A percentile compares a stretch with the other conserved stretches of the same genome.
Evolutionary conservation across 2,888 invertebrate species (phyloP).

Genomic region (Alentia gelatinosa): DNA sequence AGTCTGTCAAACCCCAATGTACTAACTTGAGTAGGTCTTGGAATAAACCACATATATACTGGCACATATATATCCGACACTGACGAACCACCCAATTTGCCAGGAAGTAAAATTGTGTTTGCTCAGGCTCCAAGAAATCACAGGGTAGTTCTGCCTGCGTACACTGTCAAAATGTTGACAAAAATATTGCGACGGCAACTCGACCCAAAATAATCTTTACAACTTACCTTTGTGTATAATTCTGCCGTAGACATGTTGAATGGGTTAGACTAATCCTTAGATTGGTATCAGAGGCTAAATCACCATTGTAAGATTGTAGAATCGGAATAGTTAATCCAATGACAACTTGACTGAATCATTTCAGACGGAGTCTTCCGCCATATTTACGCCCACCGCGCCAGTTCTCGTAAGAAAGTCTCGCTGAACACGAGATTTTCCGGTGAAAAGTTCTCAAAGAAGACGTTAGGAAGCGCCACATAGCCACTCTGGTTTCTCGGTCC

Average conservation of each 20-base stretch:
- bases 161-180: too few relatives aligned
- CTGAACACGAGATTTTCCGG: neutral
- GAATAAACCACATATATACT: too few relatives aligned
- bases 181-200: neutral
- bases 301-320: neutral
- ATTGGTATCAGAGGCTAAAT: neutral
- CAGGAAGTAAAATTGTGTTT: too few relatives aligned
- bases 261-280: neutral
- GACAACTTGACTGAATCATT: slow-evolving; percentile 17
- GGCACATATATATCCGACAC: too few relatives aligned
- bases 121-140: too few relatives aligned
- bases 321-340: neutral
- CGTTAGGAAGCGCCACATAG: neutral
- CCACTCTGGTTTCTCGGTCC: neutral
- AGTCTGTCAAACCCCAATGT: too few relatives aligned
- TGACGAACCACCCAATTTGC: too few relatives aligned
- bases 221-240: slow-evolving; percentile 69
- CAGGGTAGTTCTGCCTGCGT: too few relatives aligned
- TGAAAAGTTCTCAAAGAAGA: neutral
- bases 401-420: slow-evolving; percentile 53
- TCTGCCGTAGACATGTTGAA: slow-evolving; percentile 66
- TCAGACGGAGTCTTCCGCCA: slow-evolving; percentile 52
- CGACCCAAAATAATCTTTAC: neutral
- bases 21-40: too few relatives aligned
- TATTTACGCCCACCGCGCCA: slow-evolving; percentile 57